Conservation (phyloP, 64 coral and sea anemone species). For the Pocillopora verrucosa region DNA sequence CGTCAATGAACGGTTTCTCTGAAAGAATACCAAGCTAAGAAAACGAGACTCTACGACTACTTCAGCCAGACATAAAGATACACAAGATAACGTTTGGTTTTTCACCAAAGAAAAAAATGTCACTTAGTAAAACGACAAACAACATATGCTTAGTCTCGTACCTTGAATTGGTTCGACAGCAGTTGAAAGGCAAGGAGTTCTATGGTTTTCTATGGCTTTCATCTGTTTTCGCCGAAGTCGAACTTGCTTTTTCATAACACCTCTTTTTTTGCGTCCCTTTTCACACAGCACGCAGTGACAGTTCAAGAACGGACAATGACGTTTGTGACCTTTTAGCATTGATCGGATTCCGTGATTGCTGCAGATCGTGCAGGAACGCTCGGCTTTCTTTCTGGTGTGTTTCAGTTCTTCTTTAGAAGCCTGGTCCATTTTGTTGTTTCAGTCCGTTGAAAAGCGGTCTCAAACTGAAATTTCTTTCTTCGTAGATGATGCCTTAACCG, state of each 20-base stretch:
- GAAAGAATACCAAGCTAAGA: background rate
- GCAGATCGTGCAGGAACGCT: slow-evolving; percentile 77
- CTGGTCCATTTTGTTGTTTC: background rate
- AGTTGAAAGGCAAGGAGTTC: background rate
- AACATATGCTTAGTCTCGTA: background rate
- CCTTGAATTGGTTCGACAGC: background rate
- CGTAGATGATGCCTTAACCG: too few relatives aligned
- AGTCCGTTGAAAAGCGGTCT: too few relatives aligned
- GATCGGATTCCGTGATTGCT: slow-evolving; percentile 66
- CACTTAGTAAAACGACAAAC: background rate
- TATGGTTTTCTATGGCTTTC: slow-evolving; percentile 50
- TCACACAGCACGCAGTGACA: slow-evolving; percentile 56
- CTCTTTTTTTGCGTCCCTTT: slow-evolving; percentile 46
- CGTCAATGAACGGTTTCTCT: background rate
- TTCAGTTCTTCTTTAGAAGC: background rate
- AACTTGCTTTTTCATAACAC: slow-evolving; percentile 83
- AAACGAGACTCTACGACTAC: too few relatives aligned
- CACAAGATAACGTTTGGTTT: too few relatives aligned
- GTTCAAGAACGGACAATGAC: slow-evolving; percentile 45
- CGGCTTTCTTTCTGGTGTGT: slow-evolving; percentile 34
- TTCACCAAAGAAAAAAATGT: background rate
- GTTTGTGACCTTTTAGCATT: slow-evolving; percentile 60
- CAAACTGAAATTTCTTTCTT: too few relatives aligned
- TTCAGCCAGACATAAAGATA: too few relatives aligned
- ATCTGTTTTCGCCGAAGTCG: slow-evolving; percentile 76